Evolutionary conservation across 53 echinoderm and acorn worm species (phyloP).

Genomic region (Arbacia lixula): DNA sequence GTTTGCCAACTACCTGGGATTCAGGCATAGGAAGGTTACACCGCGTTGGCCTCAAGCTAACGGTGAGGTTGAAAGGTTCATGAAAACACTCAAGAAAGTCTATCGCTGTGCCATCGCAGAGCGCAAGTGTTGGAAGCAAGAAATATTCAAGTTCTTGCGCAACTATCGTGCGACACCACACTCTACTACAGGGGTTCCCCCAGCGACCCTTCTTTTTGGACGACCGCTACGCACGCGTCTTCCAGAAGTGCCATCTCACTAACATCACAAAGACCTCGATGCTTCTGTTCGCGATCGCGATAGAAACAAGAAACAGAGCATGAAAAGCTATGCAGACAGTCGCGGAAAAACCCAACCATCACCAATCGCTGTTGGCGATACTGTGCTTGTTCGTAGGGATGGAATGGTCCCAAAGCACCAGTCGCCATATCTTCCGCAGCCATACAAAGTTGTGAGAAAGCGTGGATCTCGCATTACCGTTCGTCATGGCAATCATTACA

Average conservation of each 20-base stretch:
- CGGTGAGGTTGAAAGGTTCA: constrained; percentile 73
- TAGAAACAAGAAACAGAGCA: constrained; percentile 37
- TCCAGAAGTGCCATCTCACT: neutral
- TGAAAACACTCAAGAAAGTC: constrained; percentile 64
- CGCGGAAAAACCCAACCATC: constrained; percentile 8
- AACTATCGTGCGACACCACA: constrained; percentile 75
- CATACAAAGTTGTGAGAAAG: constrained; percentile 49
- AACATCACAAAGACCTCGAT: constrained; percentile 23
- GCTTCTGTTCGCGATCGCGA: constrained; percentile 25
- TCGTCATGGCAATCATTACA: neutral
- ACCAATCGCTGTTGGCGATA: constrained; percentile 49
- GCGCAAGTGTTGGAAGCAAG: constrained; percentile 62
- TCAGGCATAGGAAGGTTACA: constrained; percentile 62
- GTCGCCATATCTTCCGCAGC: constrained; percentile 61
- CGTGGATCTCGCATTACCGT: constrained; percentile 23
- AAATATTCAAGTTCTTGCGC: constrained; percentile 57
- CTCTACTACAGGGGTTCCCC: constrained; percentile 65
- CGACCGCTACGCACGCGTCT: neutral
- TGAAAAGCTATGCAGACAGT: constrained; percentile 59
- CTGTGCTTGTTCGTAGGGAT: constrained; percentile 55
- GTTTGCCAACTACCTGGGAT: constrained; percentile 72
- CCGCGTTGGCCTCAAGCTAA: constrained; percentile 79
- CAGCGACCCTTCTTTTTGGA: constrained; percentile 65
- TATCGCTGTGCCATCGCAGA: constrained; percentile 58
- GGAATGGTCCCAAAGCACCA: constrained; percentile 49